A percentile compares a stretch with the other conserved stretches of the same genome.
These are phyloP conservation scores for Lacanobia oleracea DNA, from an alignment of 2,888 invertebrate genomes.

Conservation along the genomic window DNA sequence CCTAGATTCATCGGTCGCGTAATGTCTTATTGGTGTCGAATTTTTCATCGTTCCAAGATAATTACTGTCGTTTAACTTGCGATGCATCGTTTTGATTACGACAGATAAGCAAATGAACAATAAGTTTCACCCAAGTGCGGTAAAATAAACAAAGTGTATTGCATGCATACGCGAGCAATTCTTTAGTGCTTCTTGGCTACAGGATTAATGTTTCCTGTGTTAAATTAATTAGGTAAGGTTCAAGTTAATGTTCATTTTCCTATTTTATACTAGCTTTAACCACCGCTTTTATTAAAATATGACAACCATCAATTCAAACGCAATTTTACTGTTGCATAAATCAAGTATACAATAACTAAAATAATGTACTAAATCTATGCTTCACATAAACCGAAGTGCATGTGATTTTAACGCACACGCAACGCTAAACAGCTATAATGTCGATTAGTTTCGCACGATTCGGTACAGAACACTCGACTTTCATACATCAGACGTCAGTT, in stretches of 20 bases:
- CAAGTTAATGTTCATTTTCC: slow-evolving; percentile 15
- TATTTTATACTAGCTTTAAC: slow-evolving; percentile 12
- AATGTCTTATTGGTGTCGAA: slow-evolving; percentile 63
- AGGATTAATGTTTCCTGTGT: slow-evolving; percentile 4
- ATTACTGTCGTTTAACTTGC: slow-evolving; percentile 54
- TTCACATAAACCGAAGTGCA: slow-evolving; percentile 42
- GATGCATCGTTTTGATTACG: slow-evolving; percentile 48
- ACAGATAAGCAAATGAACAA: slow-evolving; percentile 27
- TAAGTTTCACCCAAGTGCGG: slow-evolving; percentile 20
- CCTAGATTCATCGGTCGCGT: slow-evolving; percentile 61
- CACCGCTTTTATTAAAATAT: neutral
- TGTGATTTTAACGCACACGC: slow-evolving; percentile 57
- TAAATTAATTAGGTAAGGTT: slow-evolving; percentile 23
- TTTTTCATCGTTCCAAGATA: slow-evolving; percentile 57
- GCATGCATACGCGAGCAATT: neutral
- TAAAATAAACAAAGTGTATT: slow-evolving; percentile 40
- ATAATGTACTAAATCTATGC: slow-evolving; percentile 23
- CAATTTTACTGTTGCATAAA: slow-evolving; percentile 18
- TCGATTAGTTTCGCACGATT: slow-evolving; percentile 73
- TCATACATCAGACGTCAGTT: slow-evolving; percentile 62
- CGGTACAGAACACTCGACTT: slow-evolving; percentile 63
- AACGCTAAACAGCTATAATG: slow-evolving; percentile 63
- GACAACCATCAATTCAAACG: neutral
- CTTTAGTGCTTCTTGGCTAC: slow-evolving; percentile 12
- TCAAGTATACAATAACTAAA: slow-evolving; percentile 14